Base-by-base conservation (phyloP, 2,113 vertebrate genomes). In the Elephas maximus region DNA sequence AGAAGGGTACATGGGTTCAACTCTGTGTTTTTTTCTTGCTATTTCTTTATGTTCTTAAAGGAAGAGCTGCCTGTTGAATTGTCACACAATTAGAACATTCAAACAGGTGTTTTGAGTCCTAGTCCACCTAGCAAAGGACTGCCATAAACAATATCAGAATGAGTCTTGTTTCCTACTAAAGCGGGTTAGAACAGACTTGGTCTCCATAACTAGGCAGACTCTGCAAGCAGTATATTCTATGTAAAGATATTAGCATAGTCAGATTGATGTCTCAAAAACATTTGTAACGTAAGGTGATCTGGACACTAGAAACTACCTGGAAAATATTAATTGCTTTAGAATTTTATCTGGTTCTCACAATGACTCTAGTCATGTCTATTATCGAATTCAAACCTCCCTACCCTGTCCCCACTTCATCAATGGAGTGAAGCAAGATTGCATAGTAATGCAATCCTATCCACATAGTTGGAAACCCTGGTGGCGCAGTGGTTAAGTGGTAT, bases 71-170 rank as follows among this genome's bases (percentile, higher is more conserved):
- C 41, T 86, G 67, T 86, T 74, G 23, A 41, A 80, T 21, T 76
- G n/a, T 73, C 80, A 83, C 8, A 93, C 45, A 90, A 74, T 33
- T 94, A 87, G 51, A 77, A 45, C 65, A 33, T 37, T 85, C 53
- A 82, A 62, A 80, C 80, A 96, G 37, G 9, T 76, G 44, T 92
- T 97, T 90, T 90, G 48, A 26, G 15, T 84, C 90, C 51, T 88
- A 48, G 21, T 20, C n/a, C 60, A 85, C 8, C n/a, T 71, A 44
- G n/a, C 24, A 80, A 80, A 91, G 81, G 82, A 79, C 88, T 14
- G 21, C 89, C 67, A 88, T 71, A 48, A 79, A 92, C n/a, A 82
- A 24, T 82, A 94, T 21, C 53, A 57, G 95, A 80, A 67, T 91
- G 26, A 94, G 28, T 88, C 45, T 91, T 89, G 73, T 57, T 94